Base-by-base conservation (phyloP, 2,888 invertebrate genomes). In the Hymenopus coronatus region DNA sequence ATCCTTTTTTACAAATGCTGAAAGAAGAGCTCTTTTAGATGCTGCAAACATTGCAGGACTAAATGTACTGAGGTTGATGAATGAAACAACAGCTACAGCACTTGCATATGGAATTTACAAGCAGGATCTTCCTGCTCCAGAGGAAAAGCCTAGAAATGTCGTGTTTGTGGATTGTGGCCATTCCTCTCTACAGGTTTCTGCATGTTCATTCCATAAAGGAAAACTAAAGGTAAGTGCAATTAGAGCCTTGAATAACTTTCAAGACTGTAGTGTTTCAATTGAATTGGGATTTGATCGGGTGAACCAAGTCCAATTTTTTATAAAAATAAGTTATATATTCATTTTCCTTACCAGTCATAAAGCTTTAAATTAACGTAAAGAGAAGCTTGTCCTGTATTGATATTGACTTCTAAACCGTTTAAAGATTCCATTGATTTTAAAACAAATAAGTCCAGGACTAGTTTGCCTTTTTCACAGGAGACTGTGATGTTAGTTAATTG, bases 31-130 rank as follows among this genome's bases (percentile, higher is more conserved):
- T 27, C 94, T 99, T 90, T 94, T 99, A 83, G 98, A 99, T 94
- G 97, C 99, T 81, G 98, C 99, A 88, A 94, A 96, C 90, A 98
- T 99, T 93, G 97, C 99, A 91, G 99, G 97, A 93, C 94, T 99
- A 84, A 99, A 99, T 94, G 98, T 99, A 83, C 94, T 99, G 88
- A 96, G 98, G 90, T 94, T 99, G 88, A 97, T 99, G 95, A 99
- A 99, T 94, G 99, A 99, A 94, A 98, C 99, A 33, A 98, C 99
- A 8, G 98, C 99, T 15, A 98, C 98, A 84, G 99, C 99, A 46
- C 94, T 99, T 88, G 97, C 98, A 85, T 99, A 99, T 93, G 99
- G 99, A 90, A 99, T 99, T 93, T 99, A 99, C 94, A 99, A 99
- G 93, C 98, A 98, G 93, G 99, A 99, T 93, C 94, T 99, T 91